These are phyloP conservation scores for Heliconius sara DNA, from an alignment of 2,888 invertebrate genomes.

Conservation along the genomic window DNA sequence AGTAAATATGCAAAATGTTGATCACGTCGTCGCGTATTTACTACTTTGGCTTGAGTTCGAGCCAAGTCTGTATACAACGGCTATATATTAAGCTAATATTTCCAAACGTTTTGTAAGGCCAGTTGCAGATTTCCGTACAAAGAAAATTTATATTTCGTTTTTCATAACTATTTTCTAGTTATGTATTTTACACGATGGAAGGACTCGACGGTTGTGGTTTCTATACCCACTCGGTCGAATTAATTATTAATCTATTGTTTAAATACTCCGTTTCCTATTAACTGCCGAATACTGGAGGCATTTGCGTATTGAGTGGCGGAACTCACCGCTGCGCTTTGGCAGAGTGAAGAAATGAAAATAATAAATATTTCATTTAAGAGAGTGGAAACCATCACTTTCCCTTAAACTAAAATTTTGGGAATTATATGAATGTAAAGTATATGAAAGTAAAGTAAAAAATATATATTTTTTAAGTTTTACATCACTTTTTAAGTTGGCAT, in stretches of 20 bases:
- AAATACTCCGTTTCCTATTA: no score
- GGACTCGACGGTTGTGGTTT: no score
- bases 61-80: constrained; percentile 34
- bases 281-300: no score
- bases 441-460: background rate
- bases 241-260: no score
- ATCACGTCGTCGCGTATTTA: constrained; percentile 42
- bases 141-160: constrained; percentile 9
- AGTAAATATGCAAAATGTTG: constrained; percentile 30
- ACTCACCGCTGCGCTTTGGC: no score
- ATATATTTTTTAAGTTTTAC: constrained; percentile 25
- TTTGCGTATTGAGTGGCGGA: no score
- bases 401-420: no score
- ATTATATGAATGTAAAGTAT: background rate
- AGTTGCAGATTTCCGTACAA: constrained; percentile 12
- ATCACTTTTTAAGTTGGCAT: constrained; percentile 41
- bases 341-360: no score
- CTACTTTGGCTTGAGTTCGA: constrained; percentile 41
- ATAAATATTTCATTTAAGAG: no score
- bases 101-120: constrained; percentile 28
- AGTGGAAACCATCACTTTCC: no score
- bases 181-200: background rate
- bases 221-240: no score
- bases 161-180: background rate
- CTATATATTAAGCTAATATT: constrained; percentile 37